phyloP scores from a whole-genome alignment of 2,888 invertebrate species.

The Yponomeuta malinellus region DNA sequence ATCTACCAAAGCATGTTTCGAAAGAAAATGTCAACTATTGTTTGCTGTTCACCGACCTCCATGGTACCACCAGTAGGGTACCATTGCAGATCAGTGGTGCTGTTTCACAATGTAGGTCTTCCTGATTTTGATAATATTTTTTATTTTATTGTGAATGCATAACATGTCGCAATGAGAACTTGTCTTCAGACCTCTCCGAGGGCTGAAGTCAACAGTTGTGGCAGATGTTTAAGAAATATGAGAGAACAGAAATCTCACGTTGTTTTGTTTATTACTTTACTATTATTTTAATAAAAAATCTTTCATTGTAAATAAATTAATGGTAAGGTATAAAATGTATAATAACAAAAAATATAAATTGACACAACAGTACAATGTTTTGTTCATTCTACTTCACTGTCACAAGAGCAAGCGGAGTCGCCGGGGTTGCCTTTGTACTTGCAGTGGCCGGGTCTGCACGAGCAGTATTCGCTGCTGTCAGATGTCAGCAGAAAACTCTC shows the following conservation, averaged over 20 bases:
- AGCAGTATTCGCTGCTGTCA: slow-evolving; percentile 28
- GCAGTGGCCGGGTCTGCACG: neutral
- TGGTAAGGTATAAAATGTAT: slow-evolving; percentile 64
- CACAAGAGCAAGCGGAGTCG: neutral
- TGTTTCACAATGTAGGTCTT: slow-evolving; percentile 45
- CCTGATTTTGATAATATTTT: slow-evolving; percentile 34
- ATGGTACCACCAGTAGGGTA: no score
- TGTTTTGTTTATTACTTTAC: slow-evolving; percentile 66
- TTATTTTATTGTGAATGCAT: slow-evolving; percentile 21
- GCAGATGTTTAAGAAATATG: slow-evolving; percentile 16
- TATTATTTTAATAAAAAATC: slow-evolving; percentile 46
- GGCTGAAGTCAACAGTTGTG: slow-evolving; percentile 29
- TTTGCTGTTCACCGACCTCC: slow-evolving; percentile 24
- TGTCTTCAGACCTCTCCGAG: slow-evolving; percentile 37
- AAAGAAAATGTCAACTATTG: slow-evolving; percentile 28
- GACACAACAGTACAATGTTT: slow-evolving; percentile 42
- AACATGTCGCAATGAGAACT: slow-evolving; percentile 36
- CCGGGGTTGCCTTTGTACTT: neutral
- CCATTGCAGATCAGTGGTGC: slow-evolving; percentile 8
- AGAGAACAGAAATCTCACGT: slow-evolving; percentile 58
- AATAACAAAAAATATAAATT: slow-evolving; percentile 69
- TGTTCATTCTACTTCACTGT: slow-evolving; percentile 26
- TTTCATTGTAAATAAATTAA: slow-evolving; percentile 64
- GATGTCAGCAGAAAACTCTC: neutral
- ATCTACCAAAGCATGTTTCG: slow-evolving; percentile 61